phyloP scores from a whole-genome alignment of 1,140 invertebrate species.

The Zaprionus lachaisei region DNA sequence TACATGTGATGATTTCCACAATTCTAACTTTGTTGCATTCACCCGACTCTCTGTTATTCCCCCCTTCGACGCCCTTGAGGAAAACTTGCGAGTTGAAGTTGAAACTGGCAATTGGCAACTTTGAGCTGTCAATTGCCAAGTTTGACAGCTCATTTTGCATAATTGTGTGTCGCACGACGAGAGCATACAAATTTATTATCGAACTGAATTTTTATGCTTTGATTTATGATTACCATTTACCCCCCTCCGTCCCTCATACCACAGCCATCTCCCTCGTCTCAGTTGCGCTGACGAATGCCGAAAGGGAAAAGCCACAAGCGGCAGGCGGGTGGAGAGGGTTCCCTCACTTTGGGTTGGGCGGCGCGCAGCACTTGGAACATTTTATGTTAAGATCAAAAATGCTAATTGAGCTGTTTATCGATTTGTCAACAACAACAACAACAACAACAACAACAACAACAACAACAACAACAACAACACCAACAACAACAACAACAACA shows the following conservation, averaged over 20 bases:
- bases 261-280: neutral
- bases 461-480: neutral
- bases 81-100: slow-evolving; percentile 21
- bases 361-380: slow-evolving; percentile 32
- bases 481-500: slow-evolving; percentile 60
- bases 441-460: too few species aligned
- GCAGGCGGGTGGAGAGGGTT: neutral
- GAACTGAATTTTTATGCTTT: slow-evolving; percentile 80
- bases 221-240: slow-evolving; percentile 72
- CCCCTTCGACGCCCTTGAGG: neutral
- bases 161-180: slow-evolving; percentile 66
- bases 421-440: slow-evolving; percentile 76
- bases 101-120: slow-evolving; percentile 44
- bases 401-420: slow-evolving; percentile 82
- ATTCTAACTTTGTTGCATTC: neutral
- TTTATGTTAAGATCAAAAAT: slow-evolving; percentile 67
- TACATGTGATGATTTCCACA: neutral
- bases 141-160: slow-evolving; percentile 80
- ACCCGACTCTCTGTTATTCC: neutral
- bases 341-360: slow-evolving; percentile 32
- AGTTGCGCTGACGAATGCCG: neutral
- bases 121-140: slow-evolving; percentile 61
- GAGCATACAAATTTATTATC: slow-evolving; percentile 79
- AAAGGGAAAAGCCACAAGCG: slow-evolving; percentile 7
- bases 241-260: neutral